These are phyloP conservation scores for Proterorhinus semilunaris DNA, from an alignment of 2,113 vertebrate genomes.

Conservation along the genomic window DNA sequence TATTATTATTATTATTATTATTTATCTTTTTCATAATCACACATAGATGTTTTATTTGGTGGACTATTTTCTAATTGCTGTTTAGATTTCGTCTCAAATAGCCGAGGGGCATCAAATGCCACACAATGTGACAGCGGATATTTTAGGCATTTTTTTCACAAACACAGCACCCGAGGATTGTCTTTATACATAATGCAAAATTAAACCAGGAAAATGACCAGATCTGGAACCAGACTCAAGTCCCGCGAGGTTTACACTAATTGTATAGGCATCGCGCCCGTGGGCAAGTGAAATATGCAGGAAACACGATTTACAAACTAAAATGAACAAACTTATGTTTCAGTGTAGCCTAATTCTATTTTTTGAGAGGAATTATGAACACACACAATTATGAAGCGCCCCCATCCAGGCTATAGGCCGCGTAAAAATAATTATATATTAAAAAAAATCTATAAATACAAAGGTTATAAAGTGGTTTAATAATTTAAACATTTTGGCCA, in stretches of 20 bases:
- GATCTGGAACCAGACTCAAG: background rate
- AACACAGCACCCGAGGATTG: background rate
- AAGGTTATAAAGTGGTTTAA: background rate
- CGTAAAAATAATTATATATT: background rate
- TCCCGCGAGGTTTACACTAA: slow-evolving; percentile 7
- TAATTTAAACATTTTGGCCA: background rate
- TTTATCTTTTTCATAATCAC: too few relatives aligned
- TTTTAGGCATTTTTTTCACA: slow-evolving; percentile 6
- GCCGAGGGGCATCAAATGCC: background rate
- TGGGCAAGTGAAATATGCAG: background rate
- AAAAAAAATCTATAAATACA: background rate
- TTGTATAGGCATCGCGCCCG: background rate
- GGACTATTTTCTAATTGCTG: too few relatives aligned
- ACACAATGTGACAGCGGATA: slow-evolving; percentile 33
- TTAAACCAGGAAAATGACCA: background rate
- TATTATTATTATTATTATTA: too few relatives aligned
- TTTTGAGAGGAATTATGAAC: background rate
- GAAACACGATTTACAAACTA: too few relatives aligned
- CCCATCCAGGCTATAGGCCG: background rate
- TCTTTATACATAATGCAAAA: background rate
- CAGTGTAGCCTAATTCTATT: too few relatives aligned
- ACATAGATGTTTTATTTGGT: too few relatives aligned
- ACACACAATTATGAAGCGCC: slow-evolving; percentile 1
- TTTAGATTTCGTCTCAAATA: too few relatives aligned
- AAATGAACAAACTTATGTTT: too few relatives aligned